Evolutionary conservation across 2,888 invertebrate species (phyloP), one percentile per base, ranked within the genome.

Genomic region (Lithophane socia): DNA sequence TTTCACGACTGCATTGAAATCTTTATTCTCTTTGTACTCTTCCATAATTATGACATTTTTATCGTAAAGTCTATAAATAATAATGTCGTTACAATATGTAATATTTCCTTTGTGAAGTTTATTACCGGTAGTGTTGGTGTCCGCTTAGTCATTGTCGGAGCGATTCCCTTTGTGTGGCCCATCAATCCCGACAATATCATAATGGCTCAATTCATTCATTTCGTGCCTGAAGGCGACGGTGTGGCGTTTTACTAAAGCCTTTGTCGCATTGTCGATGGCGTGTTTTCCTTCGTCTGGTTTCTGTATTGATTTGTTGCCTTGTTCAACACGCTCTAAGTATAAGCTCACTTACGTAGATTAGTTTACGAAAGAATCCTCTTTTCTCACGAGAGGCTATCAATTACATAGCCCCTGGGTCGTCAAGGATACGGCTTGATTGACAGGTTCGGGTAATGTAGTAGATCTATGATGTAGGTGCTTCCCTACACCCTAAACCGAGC

Each of bases 391-490:
- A 90, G 89, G 92, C 94, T 94, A 94, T 95, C 94, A 93, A 94
- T 95, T 94, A 93, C 93, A 91, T 85, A 89, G 90, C 87, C 85
- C 84, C 79, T 82, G 86, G 88, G 91, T 92, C 91, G 92, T 91
- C 93, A 92, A 92, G 93, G 92, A 90, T 92, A 93, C 92, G 85
- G 88, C 89, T 90, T 94, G 94, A 95, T 94, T 94, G 95, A 94
- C 94, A 93, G 92, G 90, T 90, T 92, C 88, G 91, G 91, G 89
- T 92, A 92, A 93, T 92, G 58, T 79, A 81, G 90, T 91, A 90
- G 87, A 89, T 89, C 89, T 84, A 87, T 91, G 90, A 91, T 90
- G 88, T 89, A 90, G 84, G 78, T 84, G 83, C 83, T 77, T 75
- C 80, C 73, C 84, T 84, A 88, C 85, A 88, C 83, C 90, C 88